Evolutionary conservation across 2,888 invertebrate genomes (phyloP), one percentile per base, ranked within the genome.

Genomic region (Bombylius major): DNA sequence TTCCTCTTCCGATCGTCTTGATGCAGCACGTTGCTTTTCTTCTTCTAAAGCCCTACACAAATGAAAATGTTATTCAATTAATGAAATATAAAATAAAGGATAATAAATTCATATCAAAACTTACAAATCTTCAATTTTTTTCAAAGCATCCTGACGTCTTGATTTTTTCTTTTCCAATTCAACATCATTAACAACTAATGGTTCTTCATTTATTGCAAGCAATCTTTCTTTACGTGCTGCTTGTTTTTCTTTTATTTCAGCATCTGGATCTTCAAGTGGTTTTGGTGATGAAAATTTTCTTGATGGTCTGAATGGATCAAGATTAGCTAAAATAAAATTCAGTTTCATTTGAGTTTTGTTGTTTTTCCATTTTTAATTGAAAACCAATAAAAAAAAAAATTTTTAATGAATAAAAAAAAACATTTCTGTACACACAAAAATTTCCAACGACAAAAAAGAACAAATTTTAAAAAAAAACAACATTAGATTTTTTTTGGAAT

Each of bases 291-390:
- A 79, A 75, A 86, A 86, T 71, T 81, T 82, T 70, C 85, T 79
- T 68, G 83, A 80, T 66, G 84, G 82, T 67, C 85, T 81, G 71
- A 79, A 77, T 62, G 85, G 82, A 62, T 83, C 79, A 76, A 85
- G 78, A 67, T 81, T 79, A 63, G 79, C 78, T 79, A 78, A 32
- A 54, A 54, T n/a, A n/a, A 36, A 36, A 36, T 8, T 8, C 8
- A 32, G 44, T 39, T 54, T 39, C 7, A 44, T 47, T 34, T 14
- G 5, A 36, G 4, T 50, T 34, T 33, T 49, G 7, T 32, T 49
- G 11, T 34, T 49, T 42, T 42, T 42, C 5, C 11, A 1, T 42
- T 42, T 42, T 42, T 11, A 42, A 42, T 42, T 42, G 39, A 11
- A 42, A 23, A 23, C 23, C n/a, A n/a, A n/a, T n/a, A n/a, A n/a